Conservation (phyloP, 2,888 invertebrate species). For the Ichneumoninae sp. region DNA sequence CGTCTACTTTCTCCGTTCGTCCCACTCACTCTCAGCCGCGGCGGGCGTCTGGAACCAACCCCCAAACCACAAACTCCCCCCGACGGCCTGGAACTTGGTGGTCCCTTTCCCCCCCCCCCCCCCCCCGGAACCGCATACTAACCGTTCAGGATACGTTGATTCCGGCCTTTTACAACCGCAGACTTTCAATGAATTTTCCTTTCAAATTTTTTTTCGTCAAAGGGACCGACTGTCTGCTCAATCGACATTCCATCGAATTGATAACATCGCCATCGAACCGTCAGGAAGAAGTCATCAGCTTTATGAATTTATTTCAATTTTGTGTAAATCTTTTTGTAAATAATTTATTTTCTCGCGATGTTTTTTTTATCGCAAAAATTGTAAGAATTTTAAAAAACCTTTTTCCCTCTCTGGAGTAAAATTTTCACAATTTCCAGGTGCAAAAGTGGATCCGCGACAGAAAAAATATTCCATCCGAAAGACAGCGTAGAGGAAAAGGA, state of each 20-base stretch:
- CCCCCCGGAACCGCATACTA: conserved; percentile 75
- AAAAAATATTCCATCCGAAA: not conserved
- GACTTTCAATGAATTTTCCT: conserved; percentile 4
- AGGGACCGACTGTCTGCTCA: not conserved
- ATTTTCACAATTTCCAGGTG: too few species aligned
- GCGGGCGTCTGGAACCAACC: conserved; percentile 75
- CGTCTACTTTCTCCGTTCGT: conserved; percentile 52
- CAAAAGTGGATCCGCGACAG: too few species aligned
- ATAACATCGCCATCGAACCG: not conserved
- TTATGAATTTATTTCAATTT: too few species aligned
- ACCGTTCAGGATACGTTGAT: conserved; percentile 82
- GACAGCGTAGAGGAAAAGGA: not conserved
- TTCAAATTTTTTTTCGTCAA: conserved; percentile 13
- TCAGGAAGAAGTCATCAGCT: not conserved
- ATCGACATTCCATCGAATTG: not conserved
- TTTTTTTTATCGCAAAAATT: too few species aligned
- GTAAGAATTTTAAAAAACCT: too few species aligned
- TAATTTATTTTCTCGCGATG: too few species aligned
- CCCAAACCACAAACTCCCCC: conserved; percentile 77
- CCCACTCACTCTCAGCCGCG: conserved; percentile 69
- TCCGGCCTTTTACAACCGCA: conserved; percentile 73
- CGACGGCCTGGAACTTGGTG: conserved; percentile 28
- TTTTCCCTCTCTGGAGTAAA: too few species aligned
- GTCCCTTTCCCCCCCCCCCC: conserved; percentile 63
- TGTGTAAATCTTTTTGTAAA: too few species aligned